Conservation (phyloP, 2,888 invertebrate species). For the Trisateles emortualis region DNA sequence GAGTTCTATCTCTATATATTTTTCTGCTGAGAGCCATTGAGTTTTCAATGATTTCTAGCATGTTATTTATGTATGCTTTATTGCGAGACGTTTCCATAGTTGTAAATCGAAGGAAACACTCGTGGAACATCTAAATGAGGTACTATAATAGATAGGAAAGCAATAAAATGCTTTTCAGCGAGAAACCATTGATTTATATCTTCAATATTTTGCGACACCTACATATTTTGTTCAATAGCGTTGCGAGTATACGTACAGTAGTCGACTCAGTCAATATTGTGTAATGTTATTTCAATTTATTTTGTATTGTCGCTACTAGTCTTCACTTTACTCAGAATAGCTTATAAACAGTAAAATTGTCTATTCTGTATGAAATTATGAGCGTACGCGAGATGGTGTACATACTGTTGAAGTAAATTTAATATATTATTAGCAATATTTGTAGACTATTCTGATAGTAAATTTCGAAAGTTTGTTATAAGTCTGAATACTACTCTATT, state of each 20-base stretch:
- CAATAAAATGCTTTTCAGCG: slow-evolving; percentile 30
- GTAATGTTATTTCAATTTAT: slow-evolving; percentile 14
- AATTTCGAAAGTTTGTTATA: not conserved
- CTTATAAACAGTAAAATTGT: slow-evolving; percentile 25
- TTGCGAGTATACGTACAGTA: slow-evolving; percentile 19
- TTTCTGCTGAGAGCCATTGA: slow-evolving; percentile 29
- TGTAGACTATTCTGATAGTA: not conserved
- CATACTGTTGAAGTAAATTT: not conserved
- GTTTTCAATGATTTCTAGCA: slow-evolving; percentile 31
- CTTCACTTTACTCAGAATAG: slow-evolving; percentile 23
- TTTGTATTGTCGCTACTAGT: slow-evolving; percentile 20
- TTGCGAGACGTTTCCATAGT: slow-evolving; percentile 22
- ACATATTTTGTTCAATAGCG: slow-evolving; percentile 19
- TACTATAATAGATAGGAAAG: slow-evolving; percentile 17
- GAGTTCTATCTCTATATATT: slow-evolving; percentile 12
- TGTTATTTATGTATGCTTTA: slow-evolving; percentile 38
- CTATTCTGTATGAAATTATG: slow-evolving; percentile 16
- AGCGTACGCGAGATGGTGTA: not conserved
- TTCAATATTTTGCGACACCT: slow-evolving; percentile 22
- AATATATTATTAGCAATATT: not conserved
- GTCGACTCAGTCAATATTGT: not conserved
- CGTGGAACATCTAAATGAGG: slow-evolving; percentile 27
- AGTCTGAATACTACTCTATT: no score
- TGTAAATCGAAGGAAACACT: slow-evolving; percentile 22
- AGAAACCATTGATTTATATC: slow-evolving; percentile 31